Evolutionary conservation across 30 jellyfish, hydroid and myxozoan species (phyloP).

Genomic region (Clytia hemisphaerica): DNA sequence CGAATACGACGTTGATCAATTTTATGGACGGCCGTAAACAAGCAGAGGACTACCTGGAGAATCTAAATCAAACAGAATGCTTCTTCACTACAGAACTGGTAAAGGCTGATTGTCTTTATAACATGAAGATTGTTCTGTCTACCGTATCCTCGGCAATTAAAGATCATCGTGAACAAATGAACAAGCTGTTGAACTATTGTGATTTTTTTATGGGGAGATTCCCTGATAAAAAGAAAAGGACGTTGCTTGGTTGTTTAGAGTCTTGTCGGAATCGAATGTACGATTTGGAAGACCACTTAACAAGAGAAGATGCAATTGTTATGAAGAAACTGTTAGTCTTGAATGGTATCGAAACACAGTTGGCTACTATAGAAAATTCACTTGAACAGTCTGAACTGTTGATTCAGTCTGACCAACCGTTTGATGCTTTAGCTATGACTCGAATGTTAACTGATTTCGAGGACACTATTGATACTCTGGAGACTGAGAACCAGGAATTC

Average conservation of each 20-base stretch:
- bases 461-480: too few species aligned
- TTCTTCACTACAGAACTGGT: background rate
- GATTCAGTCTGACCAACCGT: too few species aligned
- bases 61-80: constrained; percentile 1
- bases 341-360: background rate
- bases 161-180: background rate
- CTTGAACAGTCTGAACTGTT: too few species aligned
- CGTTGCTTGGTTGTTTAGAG: constrained; percentile 2
- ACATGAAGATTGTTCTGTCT: background rate
- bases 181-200: background rate
- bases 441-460: too few species aligned
- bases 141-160: background rate
- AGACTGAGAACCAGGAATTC: too few species aligned
- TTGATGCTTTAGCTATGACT: too few species aligned
- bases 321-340: background rate
- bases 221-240: background rate
- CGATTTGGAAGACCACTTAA: constrained; percentile 1
- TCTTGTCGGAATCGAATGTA: background rate
- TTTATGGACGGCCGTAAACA: background rate
- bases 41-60: background rate
- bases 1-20: background rate
- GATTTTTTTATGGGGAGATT: background rate
- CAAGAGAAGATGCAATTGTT: background rate
- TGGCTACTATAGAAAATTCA: too few species aligned
- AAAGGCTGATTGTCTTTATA: background rate